phyloP scores from a whole-genome alignment of 2,888 invertebrate species.

The Brachyptera risi region DNA sequence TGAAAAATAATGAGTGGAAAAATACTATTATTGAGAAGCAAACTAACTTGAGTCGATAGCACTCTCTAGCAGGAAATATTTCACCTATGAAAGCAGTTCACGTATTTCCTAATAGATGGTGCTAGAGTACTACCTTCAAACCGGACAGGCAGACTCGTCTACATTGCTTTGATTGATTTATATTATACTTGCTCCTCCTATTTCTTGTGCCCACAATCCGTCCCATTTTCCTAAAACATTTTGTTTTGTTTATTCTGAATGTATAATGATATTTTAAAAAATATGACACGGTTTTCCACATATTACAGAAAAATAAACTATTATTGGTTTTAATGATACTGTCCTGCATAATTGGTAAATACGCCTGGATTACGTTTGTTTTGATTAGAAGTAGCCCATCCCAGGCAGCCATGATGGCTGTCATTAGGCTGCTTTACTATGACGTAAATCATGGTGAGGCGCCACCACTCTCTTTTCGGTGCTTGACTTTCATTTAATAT shows the following conservation, averaged over 20 bases:
- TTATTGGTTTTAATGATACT: no score
- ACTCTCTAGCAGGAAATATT: neutral
- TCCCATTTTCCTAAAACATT: no score
- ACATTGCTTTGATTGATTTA: slow-evolving; percentile 23
- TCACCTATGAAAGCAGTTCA: neutral
- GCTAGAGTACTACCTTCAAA: no score
- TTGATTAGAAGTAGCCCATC: slow-evolving; percentile 10
- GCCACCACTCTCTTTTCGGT: slow-evolving; percentile 8
- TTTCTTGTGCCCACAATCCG: no score
- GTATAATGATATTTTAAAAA: no score
- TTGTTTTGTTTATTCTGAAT: no score
- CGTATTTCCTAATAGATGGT: neutral
- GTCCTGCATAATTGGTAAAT: neutral
- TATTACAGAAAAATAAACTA: no score
- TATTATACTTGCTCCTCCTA: slow-evolving; percentile 20
- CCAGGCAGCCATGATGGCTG: slow-evolving; percentile 29
- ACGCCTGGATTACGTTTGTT: slow-evolving; percentile 25
- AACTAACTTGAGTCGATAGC: no score
- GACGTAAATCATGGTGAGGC: slow-evolving; percentile 28
- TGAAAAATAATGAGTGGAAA: no score
- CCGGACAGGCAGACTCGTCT: no score
- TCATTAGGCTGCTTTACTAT: slow-evolving; percentile 26
- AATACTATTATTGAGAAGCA: no score
- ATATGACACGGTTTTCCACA: no score
- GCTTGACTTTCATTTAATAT: neutral